phyloP scores from a whole-genome alignment of 2,888 invertebrate species.

The Pheosia tremula region DNA sequence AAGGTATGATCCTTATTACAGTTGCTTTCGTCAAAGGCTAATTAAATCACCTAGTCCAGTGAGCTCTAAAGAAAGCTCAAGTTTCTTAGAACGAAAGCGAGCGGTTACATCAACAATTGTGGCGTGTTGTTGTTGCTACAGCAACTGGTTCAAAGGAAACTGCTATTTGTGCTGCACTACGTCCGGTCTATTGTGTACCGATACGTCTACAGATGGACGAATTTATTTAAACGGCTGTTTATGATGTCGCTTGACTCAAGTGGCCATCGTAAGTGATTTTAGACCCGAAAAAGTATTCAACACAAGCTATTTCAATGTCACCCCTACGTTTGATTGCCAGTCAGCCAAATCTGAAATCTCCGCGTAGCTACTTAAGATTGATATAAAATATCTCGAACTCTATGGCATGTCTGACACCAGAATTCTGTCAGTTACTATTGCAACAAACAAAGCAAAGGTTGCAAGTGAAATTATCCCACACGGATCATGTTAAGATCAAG shows the following conservation, averaged over 20 bases:
- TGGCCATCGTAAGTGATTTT: neutral
- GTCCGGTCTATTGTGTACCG: conserved; percentile 69
- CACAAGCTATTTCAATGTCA: too few relatives aligned
- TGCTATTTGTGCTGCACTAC: conserved; percentile 68
- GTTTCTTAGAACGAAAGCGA: conserved; percentile 53
- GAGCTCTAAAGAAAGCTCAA: conserved; percentile 41
- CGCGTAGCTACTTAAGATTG: too few relatives aligned
- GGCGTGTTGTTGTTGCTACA: conserved; percentile 50
- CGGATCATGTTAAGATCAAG: conserved; percentile 41
- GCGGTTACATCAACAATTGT: conserved; percentile 57
- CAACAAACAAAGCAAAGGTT: conserved; percentile 17
- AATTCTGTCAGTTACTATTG: neutral
- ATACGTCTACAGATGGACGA: conserved; percentile 56
- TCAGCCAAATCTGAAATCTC: too few relatives aligned
- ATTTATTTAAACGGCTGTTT: conserved; percentile 24
- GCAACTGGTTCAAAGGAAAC: conserved; percentile 76
- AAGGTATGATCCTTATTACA: conserved; percentile 12
- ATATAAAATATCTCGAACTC: neutral
- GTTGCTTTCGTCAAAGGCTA: conserved; percentile 32
- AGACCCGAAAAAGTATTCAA: neutral
- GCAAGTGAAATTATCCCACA: conserved; percentile 47
- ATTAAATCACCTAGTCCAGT: conserved; percentile 19
- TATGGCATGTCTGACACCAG: neutral
- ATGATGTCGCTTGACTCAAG: conserved; percentile 12
- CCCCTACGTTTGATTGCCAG: too few relatives aligned